These are phyloP conservation scores for Chaetodon auriga DNA, from an alignment of 2,113 vertebrate genomes.

Conservation along the genomic window DNA sequence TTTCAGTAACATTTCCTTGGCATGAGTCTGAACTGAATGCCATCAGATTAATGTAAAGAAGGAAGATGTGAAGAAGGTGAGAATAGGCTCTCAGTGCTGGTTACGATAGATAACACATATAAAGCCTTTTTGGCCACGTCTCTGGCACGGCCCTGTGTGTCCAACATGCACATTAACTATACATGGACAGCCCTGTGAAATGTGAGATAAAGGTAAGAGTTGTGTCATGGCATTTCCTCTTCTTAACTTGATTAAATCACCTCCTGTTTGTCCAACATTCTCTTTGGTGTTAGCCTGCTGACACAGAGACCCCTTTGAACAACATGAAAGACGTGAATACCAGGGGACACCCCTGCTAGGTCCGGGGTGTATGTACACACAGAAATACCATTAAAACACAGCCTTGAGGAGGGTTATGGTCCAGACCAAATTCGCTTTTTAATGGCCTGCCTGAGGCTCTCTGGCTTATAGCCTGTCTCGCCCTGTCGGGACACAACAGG, in stretches of 20 bases:
- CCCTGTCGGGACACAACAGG: constrained; percentile 14
- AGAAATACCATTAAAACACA: constrained; percentile 57
- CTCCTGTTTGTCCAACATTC: background rate
- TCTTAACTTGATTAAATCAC: constrained; percentile 18
- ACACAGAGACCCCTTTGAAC: constrained; percentile 17
- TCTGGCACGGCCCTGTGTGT: background rate
- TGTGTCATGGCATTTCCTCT: background rate
- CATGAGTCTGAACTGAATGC: too few relatives aligned
- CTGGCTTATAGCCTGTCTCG: background rate
- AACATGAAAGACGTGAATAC: constrained; percentile 23
- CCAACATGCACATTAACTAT: too few relatives aligned
- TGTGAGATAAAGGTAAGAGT: background rate
- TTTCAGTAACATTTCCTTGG: too few relatives aligned
- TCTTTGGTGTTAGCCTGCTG: background rate
- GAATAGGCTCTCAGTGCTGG: background rate
- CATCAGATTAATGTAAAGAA: too few relatives aligned
- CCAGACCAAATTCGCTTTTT: constrained; percentile 42
- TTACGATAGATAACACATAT: background rate
- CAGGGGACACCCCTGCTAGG: constrained; percentile 29
- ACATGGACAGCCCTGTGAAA: background rate
- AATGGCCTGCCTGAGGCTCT: constrained; percentile 50
- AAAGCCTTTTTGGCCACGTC: background rate
- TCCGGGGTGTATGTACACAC: constrained; percentile 9
- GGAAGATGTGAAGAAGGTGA: background rate
- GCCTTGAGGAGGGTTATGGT: constrained; percentile 30